Percentiles rank a stretch among this genome's conserved stretches.
Conservation (phyloP, 2,888 invertebrate genomes). For the Calameuta filiformis region DNA sequence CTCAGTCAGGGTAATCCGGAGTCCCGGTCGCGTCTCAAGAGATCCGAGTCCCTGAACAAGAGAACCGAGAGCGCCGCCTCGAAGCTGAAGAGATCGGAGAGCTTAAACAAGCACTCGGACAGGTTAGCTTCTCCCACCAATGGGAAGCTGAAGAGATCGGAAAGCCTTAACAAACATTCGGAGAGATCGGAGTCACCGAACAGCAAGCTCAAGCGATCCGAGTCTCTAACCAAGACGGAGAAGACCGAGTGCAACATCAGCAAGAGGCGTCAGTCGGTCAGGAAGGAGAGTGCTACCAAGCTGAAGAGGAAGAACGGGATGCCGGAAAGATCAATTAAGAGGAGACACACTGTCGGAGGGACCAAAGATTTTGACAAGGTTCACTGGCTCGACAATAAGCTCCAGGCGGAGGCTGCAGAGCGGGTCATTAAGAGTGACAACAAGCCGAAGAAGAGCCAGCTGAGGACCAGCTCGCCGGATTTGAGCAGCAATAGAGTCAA, state of each 20-base stretch:
- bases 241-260: conserved; percentile 84
- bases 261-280: conserved; percentile 71
- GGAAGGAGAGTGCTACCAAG: conserved; percentile 71
- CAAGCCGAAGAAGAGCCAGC: conserved; percentile 69
- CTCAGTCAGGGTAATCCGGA: conserved; percentile 51
- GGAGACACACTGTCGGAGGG: conserved; percentile 92
- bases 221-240: conserved; percentile 77
- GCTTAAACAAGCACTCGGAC: conserved; percentile 69
- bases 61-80: conserved; percentile 68
- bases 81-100: conserved; percentile 73
- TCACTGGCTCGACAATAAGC: conserved; percentile 70
- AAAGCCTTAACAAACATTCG: conserved; percentile 62
- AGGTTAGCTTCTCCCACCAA: conserved; percentile 50
- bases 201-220: conserved; percentile 70
- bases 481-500: conserved; percentile 65
- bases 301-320: conserved; percentile 81
- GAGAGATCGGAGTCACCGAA: conserved; percentile 61
- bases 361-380: conserved; percentile 86
- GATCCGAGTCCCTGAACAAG: conserved; percentile 75
- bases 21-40: conserved; percentile 68
- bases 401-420: conserved; percentile 66
- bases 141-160: conserved; percentile 59
- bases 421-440: conserved; percentile 67
- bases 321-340: conserved; percentile 86
- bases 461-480: conserved; percentile 74